Base-by-base conservation (phyloP, 2,888 invertebrate species). In the Microplitis deprimator region DNA sequence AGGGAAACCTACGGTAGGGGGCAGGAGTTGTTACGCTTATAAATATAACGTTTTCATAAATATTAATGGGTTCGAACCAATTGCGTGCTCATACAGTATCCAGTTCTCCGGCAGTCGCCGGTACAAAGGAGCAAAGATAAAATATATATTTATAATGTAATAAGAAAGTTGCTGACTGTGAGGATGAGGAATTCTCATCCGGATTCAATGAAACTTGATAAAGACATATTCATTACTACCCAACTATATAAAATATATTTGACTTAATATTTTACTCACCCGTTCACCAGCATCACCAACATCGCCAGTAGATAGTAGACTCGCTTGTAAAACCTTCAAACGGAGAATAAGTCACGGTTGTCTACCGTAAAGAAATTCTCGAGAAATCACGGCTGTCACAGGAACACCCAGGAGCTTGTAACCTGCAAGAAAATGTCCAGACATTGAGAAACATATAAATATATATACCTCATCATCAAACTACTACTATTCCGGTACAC, bases 1-100 rank as follows among this genome's bases (percentile, higher is more conserved):
- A 77, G 61, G 40, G 61, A 69, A 79, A 62, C 70, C 13, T 17
- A 67, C 69, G 68, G 72, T 64, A 20, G 60, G 64, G 64, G 59
- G 59, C 38, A 50, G 62, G 73, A 79, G 79, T 79, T 77, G 78
- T 81, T 87, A 84, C 84, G 84, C 83, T 84, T 87, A 87, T 87
- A 87, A 87, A 87, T 84, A 85, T 85, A 84, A 84, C 83, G 84
- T 86, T 87, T 87, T 87, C 86, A 87, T 87, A 86, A 87, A 87
- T 87, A 87, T 87, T 85, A 85, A 87, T 87, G 84, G 71, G 59
- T 73, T 67, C 68, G 73, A 76, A 79, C 73, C 79, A 79, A 80
- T 80, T 80, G 64, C 77, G 29, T 29, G 77, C 73, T 71, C 59
- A 77, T 29, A 29, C 29, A 75, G 76, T 77, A 74, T 41, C 68